These are phyloP conservation scores for Musca vetustissima DNA, from an alignment of 1,140 invertebrate genomes.

Conservation along the genomic window DNA sequence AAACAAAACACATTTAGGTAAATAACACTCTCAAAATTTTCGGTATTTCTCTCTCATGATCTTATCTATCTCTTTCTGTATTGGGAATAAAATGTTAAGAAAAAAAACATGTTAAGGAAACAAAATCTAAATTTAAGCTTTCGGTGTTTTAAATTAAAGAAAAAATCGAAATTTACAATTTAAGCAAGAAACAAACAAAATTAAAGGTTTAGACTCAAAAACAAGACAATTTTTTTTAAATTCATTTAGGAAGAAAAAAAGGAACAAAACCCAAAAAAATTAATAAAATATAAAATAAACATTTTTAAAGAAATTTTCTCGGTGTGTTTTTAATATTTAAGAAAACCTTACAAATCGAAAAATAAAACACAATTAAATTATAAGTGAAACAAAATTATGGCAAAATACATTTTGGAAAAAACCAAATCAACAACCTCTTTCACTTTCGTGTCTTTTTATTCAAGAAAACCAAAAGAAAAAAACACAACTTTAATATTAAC, in stretches of 20 bases:
- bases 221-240: neutral
- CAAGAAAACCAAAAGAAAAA: conserved; percentile 29
- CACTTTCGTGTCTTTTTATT: conserved; percentile 57
- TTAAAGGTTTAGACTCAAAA: conserved; percentile 25
- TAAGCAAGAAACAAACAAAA: conserved; percentile 29
- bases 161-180: conserved; percentile 26
- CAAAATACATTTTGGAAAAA: conserved; percentile 32
- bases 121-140: conserved; percentile 54
- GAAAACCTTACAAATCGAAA: conserved; percentile 11
- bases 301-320: conserved; percentile 23
- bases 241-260: conserved; percentile 24
- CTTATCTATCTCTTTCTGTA: neutral
- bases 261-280: conserved; percentile 29
- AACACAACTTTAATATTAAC: conserved; percentile 10
- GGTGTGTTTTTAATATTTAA: conserved; percentile 21
- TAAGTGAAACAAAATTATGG: conserved; percentile 31
- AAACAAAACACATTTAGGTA: conserved; percentile 7
- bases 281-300: conserved; percentile 22
- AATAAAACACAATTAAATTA: conserved; percentile 21
- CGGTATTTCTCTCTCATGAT: conserved; percentile 8
- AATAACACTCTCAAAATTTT: neutral
- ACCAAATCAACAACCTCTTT: conserved; percentile 48
- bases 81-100: neutral
- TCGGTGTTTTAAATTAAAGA: conserved; percentile 55
- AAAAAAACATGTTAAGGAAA: conserved; percentile 38